Conservation (phyloP, 2,888 invertebrate species). For the Brachyptera putata region DNA sequence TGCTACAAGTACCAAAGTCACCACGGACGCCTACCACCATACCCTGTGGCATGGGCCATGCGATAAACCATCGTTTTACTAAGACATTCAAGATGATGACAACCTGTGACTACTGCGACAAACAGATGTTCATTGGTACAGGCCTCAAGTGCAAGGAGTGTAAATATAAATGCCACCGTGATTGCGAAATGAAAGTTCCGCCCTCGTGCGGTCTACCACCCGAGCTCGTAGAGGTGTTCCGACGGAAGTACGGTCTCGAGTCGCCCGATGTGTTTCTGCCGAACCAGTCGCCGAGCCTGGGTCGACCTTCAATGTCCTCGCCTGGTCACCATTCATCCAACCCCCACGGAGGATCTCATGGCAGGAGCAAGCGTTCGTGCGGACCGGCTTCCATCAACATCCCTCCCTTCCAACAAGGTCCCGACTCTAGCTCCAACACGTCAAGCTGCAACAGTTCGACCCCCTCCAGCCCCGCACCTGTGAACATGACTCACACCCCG, state of each 20-base stretch:
- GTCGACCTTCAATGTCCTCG: slow-evolving; percentile 45
- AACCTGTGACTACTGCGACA: slow-evolving; percentile 85
- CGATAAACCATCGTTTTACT: slow-evolving; percentile 85
- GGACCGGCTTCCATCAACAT: slow-evolving; percentile 55
- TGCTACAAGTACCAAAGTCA: slow-evolving; percentile 59
- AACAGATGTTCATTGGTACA: slow-evolving; percentile 78
- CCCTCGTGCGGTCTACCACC: slow-evolving; percentile 89
- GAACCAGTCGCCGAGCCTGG: slow-evolving; percentile 49
- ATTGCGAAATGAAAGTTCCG: slow-evolving; percentile 87
- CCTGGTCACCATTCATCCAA: slow-evolving; percentile 45
- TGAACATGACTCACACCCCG: slow-evolving; percentile 52
- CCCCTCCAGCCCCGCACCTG: slow-evolving; percentile 84
- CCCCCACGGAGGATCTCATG: slow-evolving; percentile 36
- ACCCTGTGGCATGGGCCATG: slow-evolving; percentile 78
- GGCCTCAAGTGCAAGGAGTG: slow-evolving; percentile 89
- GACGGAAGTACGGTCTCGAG: slow-evolving; percentile 55
- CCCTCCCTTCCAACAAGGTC: slow-evolving; percentile 52
- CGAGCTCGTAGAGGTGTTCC: slow-evolving; percentile 75
- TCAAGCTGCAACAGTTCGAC: slow-evolving; percentile 96
- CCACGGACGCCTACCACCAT: slow-evolving; percentile 75
- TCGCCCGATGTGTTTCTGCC: slow-evolving; percentile 30
- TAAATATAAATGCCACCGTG: slow-evolving; percentile 85
- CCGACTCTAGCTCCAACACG: slow-evolving; percentile 88
- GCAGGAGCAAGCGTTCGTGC: slow-evolving; percentile 49
- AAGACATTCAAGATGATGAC: slow-evolving; percentile 86